phyloP scores from a whole-genome alignment of 1,140 invertebrate genomes.

The Halesus radiatus region DNA sequence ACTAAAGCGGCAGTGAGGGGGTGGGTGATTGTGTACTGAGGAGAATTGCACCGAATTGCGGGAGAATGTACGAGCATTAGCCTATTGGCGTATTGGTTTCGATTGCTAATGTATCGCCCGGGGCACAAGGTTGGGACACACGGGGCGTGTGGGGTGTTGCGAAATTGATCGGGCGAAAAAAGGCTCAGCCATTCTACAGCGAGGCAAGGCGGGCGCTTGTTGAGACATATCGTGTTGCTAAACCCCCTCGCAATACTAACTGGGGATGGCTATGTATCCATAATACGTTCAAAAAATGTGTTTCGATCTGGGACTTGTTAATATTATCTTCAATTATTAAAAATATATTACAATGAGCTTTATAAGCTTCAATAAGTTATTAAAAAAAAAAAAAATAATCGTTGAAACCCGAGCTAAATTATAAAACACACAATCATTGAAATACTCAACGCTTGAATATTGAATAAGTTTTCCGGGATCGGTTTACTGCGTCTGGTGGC shows the following conservation, averaged over 20 bases:
- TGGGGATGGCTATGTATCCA: no score
- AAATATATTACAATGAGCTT: no score
- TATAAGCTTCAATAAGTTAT: no score
- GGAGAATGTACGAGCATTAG: constrained; percentile 39
- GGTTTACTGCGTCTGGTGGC: neutral
- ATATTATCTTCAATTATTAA: no score
- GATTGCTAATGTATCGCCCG: constrained; percentile 38
- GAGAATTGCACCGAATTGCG: constrained; percentile 32
- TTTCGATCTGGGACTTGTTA: no score
- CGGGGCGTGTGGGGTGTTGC: constrained; percentile 41
- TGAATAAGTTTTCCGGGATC: no score
- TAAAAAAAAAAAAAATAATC: no score
- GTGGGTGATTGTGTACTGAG: neutral
- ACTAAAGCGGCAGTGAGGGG: no score
- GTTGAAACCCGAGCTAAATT: no score
- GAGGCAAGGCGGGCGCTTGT: neutral
- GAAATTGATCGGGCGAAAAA: constrained; percentile 17
- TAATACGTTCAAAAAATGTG: no score
- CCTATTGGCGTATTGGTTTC: neutral
- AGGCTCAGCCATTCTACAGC: constrained; percentile 11
- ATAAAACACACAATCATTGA: no score
- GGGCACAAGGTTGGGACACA: constrained; percentile 39
- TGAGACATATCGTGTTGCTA: constrained; percentile 11
- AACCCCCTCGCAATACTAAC: neutral
- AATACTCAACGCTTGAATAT: no score